These are phyloP conservation scores for Oryzias melastigma DNA, from an alignment of 2,113 vertebrate genomes.

Conservation along the genomic window DNA sequence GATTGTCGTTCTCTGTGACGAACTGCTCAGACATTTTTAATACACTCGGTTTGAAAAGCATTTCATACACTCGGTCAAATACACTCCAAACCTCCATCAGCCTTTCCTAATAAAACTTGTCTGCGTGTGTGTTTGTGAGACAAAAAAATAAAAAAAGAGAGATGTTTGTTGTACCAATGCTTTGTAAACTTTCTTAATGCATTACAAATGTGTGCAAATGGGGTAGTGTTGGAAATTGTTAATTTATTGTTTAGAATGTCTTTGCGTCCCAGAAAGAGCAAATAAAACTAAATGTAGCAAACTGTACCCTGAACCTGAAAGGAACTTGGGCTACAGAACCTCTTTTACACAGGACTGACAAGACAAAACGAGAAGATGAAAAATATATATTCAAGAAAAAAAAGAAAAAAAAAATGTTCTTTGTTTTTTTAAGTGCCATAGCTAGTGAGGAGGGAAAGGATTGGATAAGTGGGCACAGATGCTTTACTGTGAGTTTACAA, in stretches of 20 bases:
- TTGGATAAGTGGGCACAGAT: conserved; percentile 63
- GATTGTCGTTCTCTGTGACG: conserved; percentile 3
- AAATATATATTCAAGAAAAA: conserved; percentile 34
- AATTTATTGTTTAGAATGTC: conserved; percentile 77
- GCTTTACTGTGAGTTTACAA: conserved; percentile 73
- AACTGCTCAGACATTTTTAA: conserved; percentile 55
- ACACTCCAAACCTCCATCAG: conserved; percentile 43
- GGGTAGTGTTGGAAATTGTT: conserved; percentile 62
- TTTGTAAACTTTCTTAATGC: conserved; percentile 68
- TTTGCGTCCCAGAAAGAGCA: conserved; percentile 66
- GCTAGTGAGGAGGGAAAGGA: conserved; percentile 64
- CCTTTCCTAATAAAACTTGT: conserved; percentile 45
- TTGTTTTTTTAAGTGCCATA: conserved; percentile 80
- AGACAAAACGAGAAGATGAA: conserved; percentile 39
- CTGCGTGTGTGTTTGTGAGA: conserved; percentile 25
- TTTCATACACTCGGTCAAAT: conserved; percentile 56
- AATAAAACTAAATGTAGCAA: conserved; percentile 74
- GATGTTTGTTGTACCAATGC: conserved; percentile 59
- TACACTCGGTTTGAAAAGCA: conserved; percentile 50
- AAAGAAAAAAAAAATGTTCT: conserved; percentile 35
- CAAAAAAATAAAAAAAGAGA: conserved; percentile 23
- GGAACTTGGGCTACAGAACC: conserved; percentile 55
- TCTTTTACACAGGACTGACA: conserved; percentile 70
- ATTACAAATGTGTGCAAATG: conserved; percentile 65
- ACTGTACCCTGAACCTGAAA: conserved; percentile 67